These are phyloP conservation scores for Molossus alvarezi DNA, from an alignment of 2,797 vertebrate species.

Conservation along the genomic window DNA sequence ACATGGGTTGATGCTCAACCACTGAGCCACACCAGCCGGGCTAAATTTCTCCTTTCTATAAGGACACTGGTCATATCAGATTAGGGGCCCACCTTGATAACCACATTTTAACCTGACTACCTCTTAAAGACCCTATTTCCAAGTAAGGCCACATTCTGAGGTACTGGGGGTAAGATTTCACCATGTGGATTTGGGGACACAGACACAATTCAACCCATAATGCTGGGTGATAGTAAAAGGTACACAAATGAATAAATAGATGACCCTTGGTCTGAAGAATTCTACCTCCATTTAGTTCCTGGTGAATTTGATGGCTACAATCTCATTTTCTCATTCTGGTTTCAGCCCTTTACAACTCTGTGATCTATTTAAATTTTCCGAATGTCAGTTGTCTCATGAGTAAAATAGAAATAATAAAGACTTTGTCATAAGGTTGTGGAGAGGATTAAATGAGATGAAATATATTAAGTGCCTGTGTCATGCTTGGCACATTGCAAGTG, in stretches of 20 bases:
- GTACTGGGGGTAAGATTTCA: background rate
- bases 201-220: constrained; percentile 26
- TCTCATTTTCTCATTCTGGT: background rate
- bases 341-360: background rate
- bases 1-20: no score
- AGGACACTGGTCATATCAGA: background rate
- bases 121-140: background rate
- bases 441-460: background rate
- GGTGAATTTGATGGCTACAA: background rate
- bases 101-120: background rate
- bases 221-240: background rate
- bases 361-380: background rate
- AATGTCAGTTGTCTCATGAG: background rate
- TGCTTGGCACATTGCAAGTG: background rate
- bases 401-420: background rate
- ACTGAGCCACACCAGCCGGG: no score
- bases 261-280: background rate
- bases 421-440: background rate
- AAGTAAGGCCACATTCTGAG: background rate
- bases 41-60: background rate
- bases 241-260: background rate
- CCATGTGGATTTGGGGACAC: background rate
- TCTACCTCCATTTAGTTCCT: background rate
- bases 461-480: background rate
- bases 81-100: background rate